Conservation (phyloP, 2,113 vertebrate genomes). For the Ptychochromis oligacanthus region DNA sequence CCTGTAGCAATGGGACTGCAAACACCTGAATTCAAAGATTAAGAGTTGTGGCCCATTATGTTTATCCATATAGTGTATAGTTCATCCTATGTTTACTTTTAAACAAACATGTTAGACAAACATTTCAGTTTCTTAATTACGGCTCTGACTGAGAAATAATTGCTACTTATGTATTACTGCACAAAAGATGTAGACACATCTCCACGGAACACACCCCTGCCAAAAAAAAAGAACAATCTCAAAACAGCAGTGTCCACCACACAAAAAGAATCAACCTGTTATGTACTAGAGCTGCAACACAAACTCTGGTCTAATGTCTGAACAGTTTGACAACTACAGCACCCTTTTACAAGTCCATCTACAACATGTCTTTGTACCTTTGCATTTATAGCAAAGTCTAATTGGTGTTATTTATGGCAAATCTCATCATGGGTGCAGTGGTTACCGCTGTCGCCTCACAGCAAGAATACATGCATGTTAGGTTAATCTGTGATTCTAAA, state of each 20-base stretch:
- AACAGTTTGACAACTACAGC: background rate
- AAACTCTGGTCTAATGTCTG: background rate
- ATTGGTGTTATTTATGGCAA: background rate
- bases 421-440: background rate
- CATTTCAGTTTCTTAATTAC: background rate
- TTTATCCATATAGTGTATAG: background rate
- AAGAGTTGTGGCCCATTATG: background rate
- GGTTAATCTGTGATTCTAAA: background rate
- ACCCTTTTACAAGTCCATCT: background rate
- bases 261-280: background rate
- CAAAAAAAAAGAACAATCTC: background rate
- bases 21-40: background rate
- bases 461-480: background rate
- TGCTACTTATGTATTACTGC: background rate
- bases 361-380: background rate
- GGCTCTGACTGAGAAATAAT: background rate
- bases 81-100: background rate
- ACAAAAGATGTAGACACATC: background rate
- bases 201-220: background rate
- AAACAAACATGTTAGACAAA: background rate
- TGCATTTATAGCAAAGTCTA: background rate
- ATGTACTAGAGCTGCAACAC: background rate
- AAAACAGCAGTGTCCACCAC: background rate
- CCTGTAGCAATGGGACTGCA: background rate
- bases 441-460: background rate